phyloP scores from a whole-genome alignment of 2,888 invertebrate genomes.

The Epiblema foenella region DNA sequence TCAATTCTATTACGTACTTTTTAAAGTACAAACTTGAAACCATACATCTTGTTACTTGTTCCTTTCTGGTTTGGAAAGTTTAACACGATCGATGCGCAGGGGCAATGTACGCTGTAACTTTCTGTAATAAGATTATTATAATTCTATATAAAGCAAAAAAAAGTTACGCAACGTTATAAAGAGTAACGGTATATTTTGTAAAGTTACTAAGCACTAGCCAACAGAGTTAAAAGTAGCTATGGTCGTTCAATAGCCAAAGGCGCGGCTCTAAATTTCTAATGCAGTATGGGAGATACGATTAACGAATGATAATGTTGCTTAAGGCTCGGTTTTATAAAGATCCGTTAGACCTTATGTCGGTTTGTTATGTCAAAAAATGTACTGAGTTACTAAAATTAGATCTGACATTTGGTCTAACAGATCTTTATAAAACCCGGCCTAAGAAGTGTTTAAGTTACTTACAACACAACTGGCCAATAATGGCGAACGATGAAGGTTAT shows the following conservation, averaged over 20 bases:
- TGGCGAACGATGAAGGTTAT: too few relatives aligned
- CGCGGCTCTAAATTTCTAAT: background rate
- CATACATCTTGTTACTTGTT: background rate
- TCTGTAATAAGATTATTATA: conserved; percentile 41
- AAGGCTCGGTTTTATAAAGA: too few relatives aligned
- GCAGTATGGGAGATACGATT: background rate
- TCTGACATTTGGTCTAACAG: too few relatives aligned
- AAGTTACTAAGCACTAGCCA: conserved; percentile 3
- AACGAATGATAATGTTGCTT: too few relatives aligned
- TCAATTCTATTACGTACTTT: background rate
- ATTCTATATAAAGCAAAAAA: conserved; percentile 27
- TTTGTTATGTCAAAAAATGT: too few relatives aligned
- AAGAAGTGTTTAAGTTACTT: too few relatives aligned
- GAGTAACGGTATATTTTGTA: conserved; percentile 20
- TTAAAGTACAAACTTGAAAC: conserved; percentile 2
- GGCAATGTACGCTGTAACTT: conserved; percentile 38
- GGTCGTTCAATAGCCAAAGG: background rate
- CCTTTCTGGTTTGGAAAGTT: background rate
- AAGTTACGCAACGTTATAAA: conserved; percentile 20
- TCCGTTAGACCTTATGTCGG: too few relatives aligned
- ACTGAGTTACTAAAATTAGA: too few relatives aligned
- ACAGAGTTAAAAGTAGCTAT: background rate
- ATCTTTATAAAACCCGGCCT: too few relatives aligned
- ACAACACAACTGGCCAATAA: too few relatives aligned
- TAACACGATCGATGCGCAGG: conserved; percentile 32